Evolutionary conservation across 2,113 vertebrate genomes (phyloP), one percentile per base, ranked within the genome.

Genomic region (Ailurus styani): DNA sequence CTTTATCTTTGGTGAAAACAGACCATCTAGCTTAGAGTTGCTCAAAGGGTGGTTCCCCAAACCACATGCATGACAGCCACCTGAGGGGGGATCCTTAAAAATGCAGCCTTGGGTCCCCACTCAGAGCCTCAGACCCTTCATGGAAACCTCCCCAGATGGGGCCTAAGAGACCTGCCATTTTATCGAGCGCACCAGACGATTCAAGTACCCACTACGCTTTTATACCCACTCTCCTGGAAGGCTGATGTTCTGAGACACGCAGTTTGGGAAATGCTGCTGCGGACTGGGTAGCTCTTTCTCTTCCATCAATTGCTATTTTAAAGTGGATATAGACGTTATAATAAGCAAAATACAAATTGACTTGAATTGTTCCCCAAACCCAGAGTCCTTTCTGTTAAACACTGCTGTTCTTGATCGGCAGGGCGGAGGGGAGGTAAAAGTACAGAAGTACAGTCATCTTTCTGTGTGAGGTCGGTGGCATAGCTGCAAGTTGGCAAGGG

Each of bases 301-400:
- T 77, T 93, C 50, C 64, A 57, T 3, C 55, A 77, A 68, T 27
- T 82, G 73, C 40, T 93, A n/a, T 91, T 87, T 87, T 57, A 70
- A 93, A 89, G 79, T 81, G 64, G 20, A 52, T 52, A 40, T 18
- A 60, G 79, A 27, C 18, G 77, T 50, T 68, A n/a, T 77, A 77
- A 81, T 82, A 91, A 96, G 82, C 81, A 93, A 97, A 83, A 93
- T 45, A 57, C 47, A 55, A 64, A 78, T 85, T 27, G 55, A 42
- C 82, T 90, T 50, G 17, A 95, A 73, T 37, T 42, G 29, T 37
- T 83, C 64, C 79, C 86, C 83, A 94, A 78, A 55, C 1, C 17
- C 37, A n/a, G 20, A n/a, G 37, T 73, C 1, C 5, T 54, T 89
- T 96, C 68, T 83, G 42, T 83, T 75, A 55, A 95, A 81, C 42